Base-by-base conservation (phyloP, 2,888 invertebrate genomes). In the Hydriomena furcata region DNA sequence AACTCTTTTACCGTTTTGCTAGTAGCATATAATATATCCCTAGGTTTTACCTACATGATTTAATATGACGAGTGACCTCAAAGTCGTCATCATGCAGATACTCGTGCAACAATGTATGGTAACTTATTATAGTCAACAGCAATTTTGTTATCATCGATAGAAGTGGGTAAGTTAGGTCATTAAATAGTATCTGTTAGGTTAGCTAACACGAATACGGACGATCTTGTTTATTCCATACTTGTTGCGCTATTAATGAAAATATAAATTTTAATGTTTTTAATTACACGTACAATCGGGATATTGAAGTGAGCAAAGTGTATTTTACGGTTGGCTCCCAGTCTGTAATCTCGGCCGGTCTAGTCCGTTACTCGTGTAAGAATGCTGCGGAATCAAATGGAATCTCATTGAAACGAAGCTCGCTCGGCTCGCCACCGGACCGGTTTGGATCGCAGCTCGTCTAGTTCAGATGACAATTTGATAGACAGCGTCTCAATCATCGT, bases 371-470 rank as follows among this genome's bases (percentile, higher is more conserved):
- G 73, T 74, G 74, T 82, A 86, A 85, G 89, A 89, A 88, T 89
- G 87, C 85, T 82, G 80, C 76, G 83, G 81, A 83, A 84, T 84
- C 84, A 85, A 87, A 86, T 81, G 85, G 89, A 89, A 89, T 90
- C 84, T 89, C 85, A 88, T 89, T 87, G 88, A 86, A 83, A 84
- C 81, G 73, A 71, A 79, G 79, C 79, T 74, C 63, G 73, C 65
- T 71, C 58, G 65, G 78, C 79, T 67, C 65, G 78, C 72, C 63
- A 76, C 73, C 66, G 67, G 76, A 88, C 89, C 86, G 87, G 88
- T 89, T 87, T 77, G 56, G 53, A 72, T 67, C 73, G 72, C 72
- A 71, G 76, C 76, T 68, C 69, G 79, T 81, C 82, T 79, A 79
- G 74, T 66, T 70, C 65, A 61, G 73, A 81, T 81, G 82, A 82